Conservation (phyloP, 1,140 invertebrate species). For the Phymastichus coffea region DNA sequence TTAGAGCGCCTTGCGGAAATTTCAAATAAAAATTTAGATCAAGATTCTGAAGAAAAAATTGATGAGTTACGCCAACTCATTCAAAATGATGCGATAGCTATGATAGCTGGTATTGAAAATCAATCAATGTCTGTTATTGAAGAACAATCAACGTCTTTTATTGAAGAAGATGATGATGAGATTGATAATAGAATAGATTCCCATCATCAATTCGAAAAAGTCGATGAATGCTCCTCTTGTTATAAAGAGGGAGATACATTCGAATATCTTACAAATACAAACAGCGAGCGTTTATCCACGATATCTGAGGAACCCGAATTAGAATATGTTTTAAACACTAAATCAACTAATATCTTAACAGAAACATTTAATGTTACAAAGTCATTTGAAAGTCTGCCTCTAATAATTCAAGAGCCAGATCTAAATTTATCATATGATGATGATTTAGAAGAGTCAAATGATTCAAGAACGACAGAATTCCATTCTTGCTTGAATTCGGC, state of each 20-base stretch:
- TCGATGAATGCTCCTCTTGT: background rate
- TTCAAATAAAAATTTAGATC: background rate
- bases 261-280: too few species aligned
- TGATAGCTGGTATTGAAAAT: too few species aligned
- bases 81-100: too few species aligned
- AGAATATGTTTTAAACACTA: background rate
- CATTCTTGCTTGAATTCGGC: conserved; percentile 14
- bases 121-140: background rate
- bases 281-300: background rate
- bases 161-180: background rate
- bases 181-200: background rate
- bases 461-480: conserved; percentile 5
- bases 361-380: too few species aligned
- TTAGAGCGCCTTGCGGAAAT: conserved; percentile 10
- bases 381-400: conserved; percentile 1
- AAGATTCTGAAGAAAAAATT: background rate
- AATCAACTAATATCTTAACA: background rate
- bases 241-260: too few species aligned
- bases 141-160: background rate
- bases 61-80: background rate
- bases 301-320: conserved; percentile 14
- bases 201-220: background rate
- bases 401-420: background rate
- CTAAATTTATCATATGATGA: background rate
- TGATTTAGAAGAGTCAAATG: background rate